Evolutionary conservation across 2,888 invertebrate species (phyloP).

Genomic region (Pyrochroa serraticornis): DNA sequence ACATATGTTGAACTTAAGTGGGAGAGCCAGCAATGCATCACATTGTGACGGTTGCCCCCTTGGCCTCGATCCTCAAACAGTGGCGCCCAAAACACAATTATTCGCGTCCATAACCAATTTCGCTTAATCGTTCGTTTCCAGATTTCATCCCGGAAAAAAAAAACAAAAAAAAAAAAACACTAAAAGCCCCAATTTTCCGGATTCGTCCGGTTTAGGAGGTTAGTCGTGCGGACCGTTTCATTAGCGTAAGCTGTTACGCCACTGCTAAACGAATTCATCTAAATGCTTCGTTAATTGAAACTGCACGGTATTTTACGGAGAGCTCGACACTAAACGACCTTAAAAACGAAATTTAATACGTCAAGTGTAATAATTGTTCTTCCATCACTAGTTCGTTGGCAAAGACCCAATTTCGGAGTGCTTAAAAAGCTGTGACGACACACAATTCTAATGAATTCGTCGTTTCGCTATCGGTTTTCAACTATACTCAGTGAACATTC

Average conservation of each 20-base stretch:
- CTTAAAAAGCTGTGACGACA: background rate
- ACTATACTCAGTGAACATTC: background rate
- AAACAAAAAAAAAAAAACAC: background rate
- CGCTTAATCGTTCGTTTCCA: background rate
- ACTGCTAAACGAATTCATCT: slow-evolving; percentile 36
- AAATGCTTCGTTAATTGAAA: slow-evolving; percentile 49
- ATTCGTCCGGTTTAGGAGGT: too few species aligned
- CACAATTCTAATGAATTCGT: slow-evolving; percentile 15
- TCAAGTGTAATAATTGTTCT: slow-evolving; percentile 27
- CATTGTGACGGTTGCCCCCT: slow-evolving; percentile 43
- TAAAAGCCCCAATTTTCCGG: too few species aligned
- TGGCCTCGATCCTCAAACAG: slow-evolving; percentile 43
- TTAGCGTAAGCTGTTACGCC: slow-evolving; percentile 30
- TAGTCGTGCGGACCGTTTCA: background rate
- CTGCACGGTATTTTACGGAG: slow-evolving; percentile 45
- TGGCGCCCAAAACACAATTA: slow-evolving; percentile 33
- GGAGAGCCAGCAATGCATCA: slow-evolving; percentile 48
- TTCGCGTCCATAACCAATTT: slow-evolving; percentile 1
- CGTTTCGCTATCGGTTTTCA: slow-evolving; percentile 5
- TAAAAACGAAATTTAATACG: slow-evolving; percentile 36
- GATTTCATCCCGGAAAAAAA: slow-evolving; percentile 3
- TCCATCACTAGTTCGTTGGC: too few species aligned
- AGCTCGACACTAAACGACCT: slow-evolving; percentile 38
- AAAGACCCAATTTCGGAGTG: too few species aligned
- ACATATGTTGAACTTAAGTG: slow-evolving; percentile 46